Percentiles rank a stretch among this genome's conserved stretches.
phyloP scores from a whole-genome alignment of 1,140 invertebrate genomes.

The Zaprionus africanus region DNA sequence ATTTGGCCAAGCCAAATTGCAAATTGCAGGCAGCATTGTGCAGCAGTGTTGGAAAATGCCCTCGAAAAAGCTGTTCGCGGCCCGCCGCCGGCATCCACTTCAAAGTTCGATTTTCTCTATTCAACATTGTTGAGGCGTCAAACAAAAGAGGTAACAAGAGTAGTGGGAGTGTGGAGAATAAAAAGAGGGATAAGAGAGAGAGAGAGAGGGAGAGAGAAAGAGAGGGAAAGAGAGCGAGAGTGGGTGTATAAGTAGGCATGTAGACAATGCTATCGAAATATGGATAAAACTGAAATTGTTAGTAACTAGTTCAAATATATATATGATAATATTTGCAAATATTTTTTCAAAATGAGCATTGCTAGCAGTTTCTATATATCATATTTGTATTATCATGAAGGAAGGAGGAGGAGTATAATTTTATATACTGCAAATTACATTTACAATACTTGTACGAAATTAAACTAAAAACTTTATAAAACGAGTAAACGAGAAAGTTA shows the following conservation, averaged over 20 bases:
- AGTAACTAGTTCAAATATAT: too few relatives aligned
- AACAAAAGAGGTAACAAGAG: slow-evolving; percentile 9
- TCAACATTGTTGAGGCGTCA: slow-evolving; percentile 58
- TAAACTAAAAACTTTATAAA: too few relatives aligned
- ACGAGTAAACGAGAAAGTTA: too few relatives aligned
- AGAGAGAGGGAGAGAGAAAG: background rate
- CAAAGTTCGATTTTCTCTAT: slow-evolving; percentile 79
- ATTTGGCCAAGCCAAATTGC: slow-evolving; percentile 68
- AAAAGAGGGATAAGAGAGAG: background rate
- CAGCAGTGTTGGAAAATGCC: slow-evolving; percentile 9
- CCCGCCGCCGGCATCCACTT: slow-evolving; percentile 52
- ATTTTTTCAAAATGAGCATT: too few relatives aligned
- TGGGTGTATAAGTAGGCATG: background rate
- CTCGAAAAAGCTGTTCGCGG: slow-evolving; percentile 20
- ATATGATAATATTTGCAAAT: too few relatives aligned
- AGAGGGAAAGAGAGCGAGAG: background rate
- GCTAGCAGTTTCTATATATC: too few relatives aligned
- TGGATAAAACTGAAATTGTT: background rate
- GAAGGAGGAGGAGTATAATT: too few relatives aligned
- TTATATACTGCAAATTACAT: too few relatives aligned
- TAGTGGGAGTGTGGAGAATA: background rate
- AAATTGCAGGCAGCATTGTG: slow-evolving; percentile 52
- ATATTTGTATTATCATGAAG: too few relatives aligned
- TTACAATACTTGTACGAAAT: too few relatives aligned
- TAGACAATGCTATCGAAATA: background rate